phyloP scores from a whole-genome alignment of 1,140 invertebrate species.

The Euwallacea similis region DNA sequence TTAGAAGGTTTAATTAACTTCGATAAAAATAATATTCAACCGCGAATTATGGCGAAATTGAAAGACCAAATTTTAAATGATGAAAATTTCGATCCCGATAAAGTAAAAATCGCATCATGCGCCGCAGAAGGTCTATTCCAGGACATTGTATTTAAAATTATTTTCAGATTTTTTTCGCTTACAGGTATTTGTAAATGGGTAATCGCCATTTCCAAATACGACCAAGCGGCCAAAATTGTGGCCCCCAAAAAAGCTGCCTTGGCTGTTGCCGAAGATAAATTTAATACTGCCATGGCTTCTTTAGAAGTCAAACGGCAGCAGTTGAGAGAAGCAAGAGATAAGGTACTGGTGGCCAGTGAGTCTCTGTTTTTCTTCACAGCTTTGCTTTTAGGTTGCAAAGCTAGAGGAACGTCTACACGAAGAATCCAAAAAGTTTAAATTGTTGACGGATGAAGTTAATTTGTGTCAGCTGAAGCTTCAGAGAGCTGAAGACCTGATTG shows the following conservation, averaged over 20 bases:
- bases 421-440: constrained; percentile 59
- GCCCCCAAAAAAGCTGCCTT: constrained; percentile 81
- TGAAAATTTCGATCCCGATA: constrained; percentile 89
- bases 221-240: constrained; percentile 87
- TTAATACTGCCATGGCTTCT: constrained; percentile 63
- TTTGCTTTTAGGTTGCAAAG: constrained; percentile 57
- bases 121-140: constrained; percentile 67
- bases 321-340: constrained; percentile 68
- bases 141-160: not conserved
- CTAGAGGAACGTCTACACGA: constrained; percentile 70
- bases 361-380: not conserved
- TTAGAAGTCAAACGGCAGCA: constrained; percentile 77
- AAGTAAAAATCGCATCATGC: constrained; percentile 77
- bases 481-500: constrained; percentile 90
- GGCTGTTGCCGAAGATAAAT: constrained; percentile 70
- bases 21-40: constrained; percentile 91
- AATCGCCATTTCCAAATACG: constrained; percentile 89
- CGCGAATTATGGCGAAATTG: constrained; percentile 79
- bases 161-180: not conserved
- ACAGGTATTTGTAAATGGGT: constrained; percentile 87
- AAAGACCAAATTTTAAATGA: constrained; percentile 79
- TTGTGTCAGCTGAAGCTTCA: constrained; percentile 87
- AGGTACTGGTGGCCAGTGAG: constrained; percentile 16
- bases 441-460: constrained; percentile 79
- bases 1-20: constrained; percentile 80